Evolutionary conservation across 30 jellyfish, hydroid and myxozoan genomes (phyloP).

Genomic region (Pseudorhiza aurosa): DNA sequence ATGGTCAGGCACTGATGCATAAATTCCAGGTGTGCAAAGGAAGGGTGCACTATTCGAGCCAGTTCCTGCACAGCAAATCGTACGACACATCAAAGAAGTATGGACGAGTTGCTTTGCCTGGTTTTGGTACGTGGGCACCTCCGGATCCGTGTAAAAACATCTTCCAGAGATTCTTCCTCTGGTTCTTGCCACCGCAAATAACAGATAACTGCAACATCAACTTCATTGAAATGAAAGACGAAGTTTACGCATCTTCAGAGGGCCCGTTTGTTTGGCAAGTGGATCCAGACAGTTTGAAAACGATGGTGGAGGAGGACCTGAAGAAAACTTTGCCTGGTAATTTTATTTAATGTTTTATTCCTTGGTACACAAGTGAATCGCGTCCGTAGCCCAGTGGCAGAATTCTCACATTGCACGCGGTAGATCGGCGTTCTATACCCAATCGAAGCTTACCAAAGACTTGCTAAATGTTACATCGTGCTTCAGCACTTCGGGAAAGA

Average conservation of each 20-base stretch:
- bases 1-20: constrained; percentile 48
- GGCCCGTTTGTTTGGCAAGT: constrained; percentile 24
- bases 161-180: constrained; percentile 47
- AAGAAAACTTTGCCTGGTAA: constrained; percentile 12
- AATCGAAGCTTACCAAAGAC: too few relatives aligned
- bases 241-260: constrained; percentile 42
- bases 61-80: constrained; percentile 52
- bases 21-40: constrained; percentile 35
- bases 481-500: too few relatives aligned
- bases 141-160: constrained; percentile 77
- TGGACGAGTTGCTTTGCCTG: constrained; percentile 38
- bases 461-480: too few relatives aligned
- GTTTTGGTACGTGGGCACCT: constrained; percentile 64
- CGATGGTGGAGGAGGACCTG: constrained; percentile 30
- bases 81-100: constrained; percentile 26
- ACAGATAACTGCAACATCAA: constrained; percentile 65
- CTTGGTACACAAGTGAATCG: too few relatives aligned
- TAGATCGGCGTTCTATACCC: too few relatives aligned
- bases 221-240: constrained; percentile 37
- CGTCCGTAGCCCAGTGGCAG: too few relatives aligned
- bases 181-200: constrained; percentile 44
- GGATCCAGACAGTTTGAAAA: constrained; percentile 13
- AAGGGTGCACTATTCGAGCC: constrained; percentile 43
- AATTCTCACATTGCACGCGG: too few relatives aligned
- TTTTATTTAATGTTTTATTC: neutral